Evolutionary conservation across 2,113 vertebrate genomes (phyloP), one percentile per base, ranked within the genome.

Genomic region (Corythoichthys haematopterus): DNA sequence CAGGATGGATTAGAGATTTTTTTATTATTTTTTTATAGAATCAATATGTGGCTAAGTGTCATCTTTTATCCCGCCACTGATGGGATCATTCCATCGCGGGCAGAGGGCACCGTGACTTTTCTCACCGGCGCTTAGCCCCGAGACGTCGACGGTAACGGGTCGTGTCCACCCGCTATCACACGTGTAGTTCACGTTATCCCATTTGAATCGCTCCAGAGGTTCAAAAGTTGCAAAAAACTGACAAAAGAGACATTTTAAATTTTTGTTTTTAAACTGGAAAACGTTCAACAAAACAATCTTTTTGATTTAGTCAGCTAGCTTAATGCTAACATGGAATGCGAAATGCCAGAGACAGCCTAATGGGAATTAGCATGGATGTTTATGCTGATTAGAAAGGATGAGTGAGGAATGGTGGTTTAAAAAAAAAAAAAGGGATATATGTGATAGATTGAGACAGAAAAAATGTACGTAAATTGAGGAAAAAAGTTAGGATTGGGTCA

Each of bases 21-120:
- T 78, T 35, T 43, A 43, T 43, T 43, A 43, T 43, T 66, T 84
- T 84, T 84, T 84, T 87, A 86, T 85, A 78, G 85, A 88, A 91
- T 90, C 88, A 82, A 90, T 90, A 88, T 78, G 73, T 82, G 79
- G 74, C 11, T 85, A 86, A 87, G 81, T 83, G 87, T 90, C 80
- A 50, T 87, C 86, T 79, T 55, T 85, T 68, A 88, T 88, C 85
- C 87, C 50, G 74, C 53, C 70, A 13, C 64, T 86, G 88, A 89
- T 90, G 85, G 88, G 88, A 89, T 89, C 87, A 87, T 89, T 91
- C 88, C 88, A 88, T 71, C 1, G 74, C 78, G 71, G 75, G 6
- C 64, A 50, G 76, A 82, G 82, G 87, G 83, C 85, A 61, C 80
- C 55, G 6, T 80, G 87, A 85, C 87, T 84, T 83, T 79, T 85